phyloP scores from a whole-genome alignment of 2,113 vertebrate genomes.

The Halcyon senegalensis region DNA sequence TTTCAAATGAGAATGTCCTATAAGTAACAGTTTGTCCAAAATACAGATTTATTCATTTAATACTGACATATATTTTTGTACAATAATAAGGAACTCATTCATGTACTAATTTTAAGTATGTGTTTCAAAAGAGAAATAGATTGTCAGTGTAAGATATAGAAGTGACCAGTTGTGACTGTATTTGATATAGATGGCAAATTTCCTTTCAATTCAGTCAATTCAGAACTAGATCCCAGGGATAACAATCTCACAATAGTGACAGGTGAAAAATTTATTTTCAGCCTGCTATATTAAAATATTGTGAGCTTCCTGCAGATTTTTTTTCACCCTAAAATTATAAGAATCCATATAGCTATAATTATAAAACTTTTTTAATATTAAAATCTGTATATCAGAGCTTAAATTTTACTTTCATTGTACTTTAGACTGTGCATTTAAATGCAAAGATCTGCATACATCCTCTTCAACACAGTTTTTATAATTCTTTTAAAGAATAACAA shows the following conservation, averaged over 20 bases:
- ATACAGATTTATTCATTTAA: constrained; percentile 69
- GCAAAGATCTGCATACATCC: not conserved
- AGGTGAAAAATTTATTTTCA: not conserved
- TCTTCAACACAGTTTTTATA: not conserved
- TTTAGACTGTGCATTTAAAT: not conserved
- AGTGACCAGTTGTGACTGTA: not conserved
- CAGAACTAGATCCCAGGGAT: not conserved
- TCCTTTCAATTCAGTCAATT: not conserved
- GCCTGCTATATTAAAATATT: not conserved
- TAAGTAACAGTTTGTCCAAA: constrained; percentile 74
- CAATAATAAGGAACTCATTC: not conserved
- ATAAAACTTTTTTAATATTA: not conserved
- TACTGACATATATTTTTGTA: constrained; percentile 31
- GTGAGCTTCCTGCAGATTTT: not conserved
- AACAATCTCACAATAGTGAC: not conserved
- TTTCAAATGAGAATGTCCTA: constrained; percentile 81
- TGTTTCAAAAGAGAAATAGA: not conserved
- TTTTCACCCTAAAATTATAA: not conserved
- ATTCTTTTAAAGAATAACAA: not conserved
- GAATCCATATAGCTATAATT: not conserved
- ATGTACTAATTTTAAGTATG: constrained; percentile 6
- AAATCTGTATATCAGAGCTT: not conserved
- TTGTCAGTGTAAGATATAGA: not conserved
- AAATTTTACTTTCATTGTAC: not conserved
- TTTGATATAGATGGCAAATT: not conserved